Percentiles rank a stretch among this genome's conserved stretches.
These are phyloP conservation scores for Gopherus evgoodei DNA, from an alignment of 2,113 vertebrate genomes.

Conservation along the genomic window DNA sequence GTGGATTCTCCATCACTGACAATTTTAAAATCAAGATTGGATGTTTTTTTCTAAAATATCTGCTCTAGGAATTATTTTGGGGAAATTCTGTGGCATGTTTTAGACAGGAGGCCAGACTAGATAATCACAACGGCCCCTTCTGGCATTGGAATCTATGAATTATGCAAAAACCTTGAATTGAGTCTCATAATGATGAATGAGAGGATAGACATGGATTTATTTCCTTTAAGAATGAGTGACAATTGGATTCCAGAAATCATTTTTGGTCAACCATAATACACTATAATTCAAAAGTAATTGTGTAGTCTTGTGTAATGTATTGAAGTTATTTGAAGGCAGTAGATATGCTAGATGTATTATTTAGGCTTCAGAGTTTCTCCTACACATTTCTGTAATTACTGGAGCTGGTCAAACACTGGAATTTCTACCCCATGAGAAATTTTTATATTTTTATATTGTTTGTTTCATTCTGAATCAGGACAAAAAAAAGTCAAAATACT, in stretches of 20 bases:
- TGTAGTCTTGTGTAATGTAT: not conserved
- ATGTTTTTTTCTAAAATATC: not conserved
- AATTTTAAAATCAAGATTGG: not conserved
- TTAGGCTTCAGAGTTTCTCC: not conserved
- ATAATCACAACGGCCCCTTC: not conserved
- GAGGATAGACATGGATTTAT: not conserved
- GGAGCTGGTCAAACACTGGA: not conserved
- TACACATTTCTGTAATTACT: not conserved
- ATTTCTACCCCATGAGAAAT: conserved; percentile 14
- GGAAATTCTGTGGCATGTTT: not conserved
- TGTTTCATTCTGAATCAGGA: not conserved
- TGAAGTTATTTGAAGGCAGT: not conserved
- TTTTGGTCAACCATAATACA: not conserved
- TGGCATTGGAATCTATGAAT: not conserved
- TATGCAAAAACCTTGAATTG: not conserved
- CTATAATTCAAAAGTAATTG: not conserved
- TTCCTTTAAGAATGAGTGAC: not conserved
- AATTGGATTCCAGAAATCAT: not conserved
- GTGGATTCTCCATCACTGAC: not conserved
- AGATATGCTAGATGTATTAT: not conserved
- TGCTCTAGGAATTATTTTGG: not conserved
- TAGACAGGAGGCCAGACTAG: not conserved
- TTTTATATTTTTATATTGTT: not conserved
- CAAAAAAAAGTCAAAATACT: not conserved
- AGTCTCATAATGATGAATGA: not conserved